Evolutionary conservation across 2,888 invertebrate genomes (phyloP), one percentile per base, ranked within the genome.

Genomic region (Chouioia cunea): DNA sequence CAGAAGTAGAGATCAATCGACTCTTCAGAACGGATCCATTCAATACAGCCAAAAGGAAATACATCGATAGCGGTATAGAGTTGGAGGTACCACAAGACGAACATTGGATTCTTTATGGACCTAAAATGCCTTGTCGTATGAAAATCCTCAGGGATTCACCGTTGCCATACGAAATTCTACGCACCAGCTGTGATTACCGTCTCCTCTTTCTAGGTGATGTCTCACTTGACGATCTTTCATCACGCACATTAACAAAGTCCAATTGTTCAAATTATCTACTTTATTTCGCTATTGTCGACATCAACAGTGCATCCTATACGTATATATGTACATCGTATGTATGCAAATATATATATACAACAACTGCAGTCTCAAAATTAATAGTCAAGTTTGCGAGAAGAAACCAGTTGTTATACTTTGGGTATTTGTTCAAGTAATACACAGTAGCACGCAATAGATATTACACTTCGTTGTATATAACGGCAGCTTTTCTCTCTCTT

Each of bases 1-100:
- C 78, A 91, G 91, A 91, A 82, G 77, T 89, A 69, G 91, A 92
- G 86, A 81, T 89, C 48, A 88, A 91, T 78, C 86, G 91, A 67
- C 75, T 91, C 59, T 88, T 91, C 76, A 88, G 91, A 79, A 89
- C 89, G 0, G 88, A 89, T 66, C 86, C 87, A 74, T 92, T 90
- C 78, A 91, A 90, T 78, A 85, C 87, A 0, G 87, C 88, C 14
- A 87, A 88, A 77, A 89, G 90, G 77, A 67, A 52, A n/a, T 64
- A n/a, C 20, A 2, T 6, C 0, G 53, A 70, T 20, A 76, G 78
- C 58, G 73, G 73, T 2, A 65, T 77, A 1, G 81, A 87, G 59
- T 79, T 79, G 50, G 83, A 86, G 54, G 87, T 88, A 83, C 78
- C 86, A 0, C 84, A 86, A 46, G 87, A 87, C 66, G 91, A 91